Conservation (phyloP, 2,113 vertebrate genomes). For the Pelodiscus sinensis region DNA sequence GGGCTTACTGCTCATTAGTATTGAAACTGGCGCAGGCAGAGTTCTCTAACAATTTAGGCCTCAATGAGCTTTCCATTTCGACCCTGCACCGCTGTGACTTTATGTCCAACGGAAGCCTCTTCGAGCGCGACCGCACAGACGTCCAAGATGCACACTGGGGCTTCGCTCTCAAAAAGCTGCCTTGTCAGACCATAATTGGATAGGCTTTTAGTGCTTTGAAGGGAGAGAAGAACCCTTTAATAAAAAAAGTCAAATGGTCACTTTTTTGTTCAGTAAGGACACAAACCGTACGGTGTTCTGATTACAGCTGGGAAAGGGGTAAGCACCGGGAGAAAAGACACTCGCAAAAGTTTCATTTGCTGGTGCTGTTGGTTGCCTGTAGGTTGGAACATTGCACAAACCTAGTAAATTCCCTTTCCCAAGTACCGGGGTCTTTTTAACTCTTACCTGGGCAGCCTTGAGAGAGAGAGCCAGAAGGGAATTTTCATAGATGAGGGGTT, state of each 20-base stretch:
- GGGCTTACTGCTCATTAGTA: conserved; percentile 41
- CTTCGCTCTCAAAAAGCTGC: conserved; percentile 57
- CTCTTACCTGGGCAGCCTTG: neutral
- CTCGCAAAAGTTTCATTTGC: conserved; percentile 66
- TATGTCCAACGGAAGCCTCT: conserved; percentile 35
- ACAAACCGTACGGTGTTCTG: conserved; percentile 69
- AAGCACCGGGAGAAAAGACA: conserved; percentile 45
- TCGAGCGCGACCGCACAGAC: conserved; percentile 5
- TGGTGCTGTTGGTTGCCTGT: conserved; percentile 49
- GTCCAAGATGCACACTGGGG: conserved; percentile 62
- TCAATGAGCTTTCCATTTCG: conserved; percentile 37
- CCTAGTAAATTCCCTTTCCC: neutral
- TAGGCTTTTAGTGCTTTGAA: conserved; percentile 56
- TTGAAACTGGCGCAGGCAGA: conserved; percentile 46
- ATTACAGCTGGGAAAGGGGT: conserved; percentile 61
- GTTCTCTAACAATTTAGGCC: conserved; percentile 49
- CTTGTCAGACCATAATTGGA: conserved; percentile 71
- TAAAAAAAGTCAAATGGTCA: conserved; percentile 46
- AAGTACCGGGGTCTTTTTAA: neutral
- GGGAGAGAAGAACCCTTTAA: conserved; percentile 13
- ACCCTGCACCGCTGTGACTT: conserved; percentile 10
- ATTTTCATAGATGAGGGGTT: too few relatives aligned
- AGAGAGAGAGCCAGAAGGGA: neutral
- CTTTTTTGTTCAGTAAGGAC: conserved; percentile 65
- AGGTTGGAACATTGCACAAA: conserved; percentile 2